Base-by-base conservation (phyloP, 2,888 invertebrate genomes). In the Tetropium fuscum region DNA sequence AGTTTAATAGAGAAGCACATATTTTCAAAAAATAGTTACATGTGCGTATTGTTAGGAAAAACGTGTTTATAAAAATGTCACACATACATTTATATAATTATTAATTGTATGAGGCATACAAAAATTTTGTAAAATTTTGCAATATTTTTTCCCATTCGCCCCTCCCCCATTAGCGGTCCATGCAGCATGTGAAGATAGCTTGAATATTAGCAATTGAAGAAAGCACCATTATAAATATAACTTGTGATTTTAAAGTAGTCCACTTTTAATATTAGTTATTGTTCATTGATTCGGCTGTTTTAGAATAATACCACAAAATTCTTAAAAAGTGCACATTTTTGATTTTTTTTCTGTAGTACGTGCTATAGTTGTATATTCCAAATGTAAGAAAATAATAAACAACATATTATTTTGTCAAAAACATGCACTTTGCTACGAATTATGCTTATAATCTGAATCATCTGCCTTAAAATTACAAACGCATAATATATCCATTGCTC, bases 181-280 rank as follows among this genome's bases (percentile, higher is more conserved):
- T 80, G 78, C 79, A 81, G 81, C 81, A 80, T 81, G 81, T 81
- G 81, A 81, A 81, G 80, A 80, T 81, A 81, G 81, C 81, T 81
- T 81, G 80, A 81, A 79, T 78, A 79, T 75, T 78, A 80, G 81
- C 81, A 79, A 78, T 80, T 80, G 80, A 80, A 81, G 80, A 82
- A 81, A 81, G 81, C 81, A 81, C 80, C 80, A 80, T 77, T 76
- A 71, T 66, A 59, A 66, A 60, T 75, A 70, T 72, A 76, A 76
- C 70, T 74, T 70, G 73, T 76, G 71, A 72, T 72, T 75, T 71
- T 71, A 70, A 70, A 75, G 71, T 71, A 72, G 73, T 76, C 69
- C 74, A 73, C 66, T 72, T 71, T 70, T 66, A 67, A 64, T 62
- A 63, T 68, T 68, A 63, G 30, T 75, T 73, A 71, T 71, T 74